Conservation (phyloP, 2,113 vertebrate species). For the Heterochromis multidens region DNA sequence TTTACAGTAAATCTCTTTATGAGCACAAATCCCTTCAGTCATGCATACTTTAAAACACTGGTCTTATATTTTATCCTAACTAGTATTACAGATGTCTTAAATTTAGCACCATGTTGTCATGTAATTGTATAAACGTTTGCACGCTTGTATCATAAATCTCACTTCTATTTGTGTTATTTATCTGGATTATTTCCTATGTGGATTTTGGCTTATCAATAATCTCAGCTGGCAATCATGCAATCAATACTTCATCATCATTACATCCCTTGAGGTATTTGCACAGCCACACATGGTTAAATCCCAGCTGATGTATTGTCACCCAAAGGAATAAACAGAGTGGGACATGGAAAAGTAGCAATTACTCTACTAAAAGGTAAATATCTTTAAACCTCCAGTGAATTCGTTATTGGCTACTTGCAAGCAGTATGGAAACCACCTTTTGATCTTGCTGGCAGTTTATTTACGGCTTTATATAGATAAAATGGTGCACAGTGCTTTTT, state of each 20-base stretch:
- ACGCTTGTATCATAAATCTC: neutral
- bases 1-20: conserved; percentile 10
- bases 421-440: neutral
- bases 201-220: conserved; percentile 34
- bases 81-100: neutral
- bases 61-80: conserved; percentile 2
- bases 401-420: neutral
- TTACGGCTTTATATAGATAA: neutral
- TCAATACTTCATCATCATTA: conserved; percentile 37
- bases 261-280: neutral
- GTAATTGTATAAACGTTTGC: neutral
- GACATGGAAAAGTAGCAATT: neutral
- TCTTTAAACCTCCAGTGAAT: neutral
- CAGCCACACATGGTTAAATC: conserved; percentile 22
- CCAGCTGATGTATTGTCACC: conserved; percentile 6
- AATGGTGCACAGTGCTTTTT: fast-evolving
- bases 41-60: neutral
- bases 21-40: neutral
- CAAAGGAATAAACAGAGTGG: neutral
- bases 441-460: neutral
- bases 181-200: neutral
- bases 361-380: neutral
- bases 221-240: conserved; percentile 1
- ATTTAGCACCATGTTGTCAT: neutral
- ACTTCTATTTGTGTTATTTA: conserved; percentile 22